These are phyloP conservation scores for Argentina silus DNA, from an alignment of 2,797 vertebrate species.

Conservation along the genomic window DNA sequence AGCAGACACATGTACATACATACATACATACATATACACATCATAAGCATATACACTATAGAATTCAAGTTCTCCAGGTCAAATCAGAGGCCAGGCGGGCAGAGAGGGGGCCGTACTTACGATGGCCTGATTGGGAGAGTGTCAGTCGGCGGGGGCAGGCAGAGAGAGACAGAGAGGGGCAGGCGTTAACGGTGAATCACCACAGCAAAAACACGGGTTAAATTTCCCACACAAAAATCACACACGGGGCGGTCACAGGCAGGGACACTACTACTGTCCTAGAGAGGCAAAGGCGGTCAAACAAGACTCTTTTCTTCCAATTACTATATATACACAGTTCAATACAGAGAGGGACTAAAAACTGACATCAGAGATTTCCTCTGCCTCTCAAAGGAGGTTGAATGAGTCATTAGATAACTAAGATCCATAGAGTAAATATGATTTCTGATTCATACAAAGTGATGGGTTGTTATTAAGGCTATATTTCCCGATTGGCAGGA, in stretches of 20 bases:
- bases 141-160: constrained; percentile 41
- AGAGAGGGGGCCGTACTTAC: constrained; percentile 76
- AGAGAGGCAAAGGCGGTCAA: neutral
- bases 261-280: constrained; percentile 23
- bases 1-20: constrained; percentile 8
- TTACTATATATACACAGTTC: too few species aligned
- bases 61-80: constrained; percentile 51
- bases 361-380: too few species aligned
- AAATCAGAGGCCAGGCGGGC: constrained; percentile 64
- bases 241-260: constrained; percentile 19
- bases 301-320: too few species aligned
- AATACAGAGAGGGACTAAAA: too few species aligned
- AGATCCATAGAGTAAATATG: too few species aligned
- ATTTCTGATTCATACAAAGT: too few species aligned
- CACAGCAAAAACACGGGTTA: constrained; percentile 73
- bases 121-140: constrained; percentile 76
- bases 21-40: constrained; percentile 9
- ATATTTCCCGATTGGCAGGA: neutral
- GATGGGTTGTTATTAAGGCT: too few species aligned
- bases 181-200: constrained; percentile 72
- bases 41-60: neutral
- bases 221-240: constrained; percentile 49
- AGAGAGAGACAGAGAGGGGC: constrained; percentile 63
- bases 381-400: too few species aligned
- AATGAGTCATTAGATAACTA: too few species aligned